A percentile compares a stretch with the other conserved stretches of the same genome.
Evolutionary conservation across 2,797 vertebrate genomes (phyloP).

Genomic region (Antennarius maculatus): DNA sequence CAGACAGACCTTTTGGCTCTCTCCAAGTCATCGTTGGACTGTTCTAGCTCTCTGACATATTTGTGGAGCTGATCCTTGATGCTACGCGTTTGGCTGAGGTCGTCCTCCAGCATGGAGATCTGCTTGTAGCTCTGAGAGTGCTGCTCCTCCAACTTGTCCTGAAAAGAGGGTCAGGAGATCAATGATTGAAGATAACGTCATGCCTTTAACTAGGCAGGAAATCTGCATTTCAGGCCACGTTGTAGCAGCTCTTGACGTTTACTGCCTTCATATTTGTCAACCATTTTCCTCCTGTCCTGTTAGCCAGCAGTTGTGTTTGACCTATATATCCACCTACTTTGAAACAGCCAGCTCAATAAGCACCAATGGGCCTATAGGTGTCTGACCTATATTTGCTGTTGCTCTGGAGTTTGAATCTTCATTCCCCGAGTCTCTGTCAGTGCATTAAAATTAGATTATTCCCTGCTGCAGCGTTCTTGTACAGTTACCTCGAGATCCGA

Average conservation of each 20-base stretch:
- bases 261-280: slow-evolving; percentile 8
- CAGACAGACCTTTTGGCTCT: slow-evolving; percentile 89
- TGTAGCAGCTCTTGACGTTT: background rate
- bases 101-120: slow-evolving; percentile 93
- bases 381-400: slow-evolving; percentile 71
- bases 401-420: slow-evolving; percentile 13
- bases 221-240: background rate
- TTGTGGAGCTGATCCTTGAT: slow-evolving; percentile 97
- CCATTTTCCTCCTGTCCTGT: background rate
- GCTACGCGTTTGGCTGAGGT: slow-evolving; percentile 91
- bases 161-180: background rate
- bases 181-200: background rate
- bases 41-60: slow-evolving; percentile 95
- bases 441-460: no score
- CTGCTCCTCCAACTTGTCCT: slow-evolving; percentile 94
- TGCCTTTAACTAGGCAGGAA: background rate
- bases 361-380: slow-evolving; percentile 8
- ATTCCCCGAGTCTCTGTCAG: background rate
- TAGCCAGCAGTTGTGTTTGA: slow-evolving; percentile 36
- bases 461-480: background rate
- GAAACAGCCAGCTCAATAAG: slow-evolving; percentile 47
- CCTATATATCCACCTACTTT: slow-evolving; percentile 52
- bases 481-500: background rate
- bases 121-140: slow-evolving; percentile 97
- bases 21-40: slow-evolving; percentile 97